Percentiles rank a stretch among this genome's conserved stretches.
phyloP scores from a whole-genome alignment of 1,140 invertebrate genomes.

The Apis cerana region DNA sequence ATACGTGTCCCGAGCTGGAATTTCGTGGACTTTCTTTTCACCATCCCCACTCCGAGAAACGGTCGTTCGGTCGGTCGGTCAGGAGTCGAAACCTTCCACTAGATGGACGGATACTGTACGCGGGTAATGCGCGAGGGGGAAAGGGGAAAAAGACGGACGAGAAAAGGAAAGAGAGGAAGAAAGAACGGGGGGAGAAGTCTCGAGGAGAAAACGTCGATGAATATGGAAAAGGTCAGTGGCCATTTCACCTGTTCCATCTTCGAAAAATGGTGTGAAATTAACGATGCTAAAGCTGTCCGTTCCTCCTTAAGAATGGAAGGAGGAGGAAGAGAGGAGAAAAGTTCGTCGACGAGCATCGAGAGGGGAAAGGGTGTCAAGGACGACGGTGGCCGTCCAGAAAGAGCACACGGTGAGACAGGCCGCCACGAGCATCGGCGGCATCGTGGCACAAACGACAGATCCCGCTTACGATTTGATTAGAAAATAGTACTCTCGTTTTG shows the following conservation, averaged over 20 bases:
- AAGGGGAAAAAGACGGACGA: too few relatives aligned
- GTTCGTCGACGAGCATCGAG: constrained; percentile 9
- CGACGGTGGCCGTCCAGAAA: constrained; percentile 37
- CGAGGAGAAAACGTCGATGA: constrained; percentile 4
- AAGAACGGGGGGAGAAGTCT: background rate
- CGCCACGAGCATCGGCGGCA: background rate
- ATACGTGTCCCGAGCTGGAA: constrained; percentile 21
- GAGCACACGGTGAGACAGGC: background rate
- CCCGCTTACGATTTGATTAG: constrained; percentile 50
- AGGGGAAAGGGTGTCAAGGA: constrained; percentile 74
- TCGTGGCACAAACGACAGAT: constrained; percentile 24
- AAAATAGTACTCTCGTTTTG: constrained; percentile 54
- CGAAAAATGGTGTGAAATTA: too few relatives aligned
- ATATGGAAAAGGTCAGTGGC: constrained; percentile 52
- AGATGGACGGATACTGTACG: background rate
- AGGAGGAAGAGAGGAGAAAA: too few relatives aligned
- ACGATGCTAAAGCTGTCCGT: too few relatives aligned
- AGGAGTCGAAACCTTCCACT: background rate
- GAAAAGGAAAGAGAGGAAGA: background rate
- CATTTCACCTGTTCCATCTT: constrained; percentile 28
- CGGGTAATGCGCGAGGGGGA: background rate
- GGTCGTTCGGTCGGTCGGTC: background rate
- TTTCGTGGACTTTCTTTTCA: constrained; percentile 60
- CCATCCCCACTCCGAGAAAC: background rate
- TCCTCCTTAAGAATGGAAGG: too few relatives aligned